Conservation (phyloP, 2,888 invertebrate species). For the Ennomos erosarius region DNA sequence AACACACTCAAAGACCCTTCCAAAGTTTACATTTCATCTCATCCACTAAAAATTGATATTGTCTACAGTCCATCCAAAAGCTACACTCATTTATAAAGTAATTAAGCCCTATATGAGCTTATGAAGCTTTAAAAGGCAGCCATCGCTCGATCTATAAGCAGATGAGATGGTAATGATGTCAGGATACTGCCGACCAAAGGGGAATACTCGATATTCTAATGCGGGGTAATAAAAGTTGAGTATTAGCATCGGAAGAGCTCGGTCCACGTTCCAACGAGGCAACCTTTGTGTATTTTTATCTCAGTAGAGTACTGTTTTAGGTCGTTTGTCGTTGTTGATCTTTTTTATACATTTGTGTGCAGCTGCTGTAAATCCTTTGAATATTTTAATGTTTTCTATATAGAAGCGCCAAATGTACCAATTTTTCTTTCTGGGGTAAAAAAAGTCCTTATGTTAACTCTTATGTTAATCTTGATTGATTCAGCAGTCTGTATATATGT, state of each 20-base stretch:
- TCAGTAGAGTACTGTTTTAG: constrained; percentile 4
- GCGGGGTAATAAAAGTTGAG: constrained; percentile 66
- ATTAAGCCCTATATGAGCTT: constrained; percentile 18
- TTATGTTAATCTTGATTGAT: too few species aligned
- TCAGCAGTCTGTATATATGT: too few species aligned
- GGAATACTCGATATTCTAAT: constrained; percentile 73
- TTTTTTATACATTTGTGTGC: neutral
- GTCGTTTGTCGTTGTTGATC: neutral
- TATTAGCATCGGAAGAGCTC: constrained; percentile 60
- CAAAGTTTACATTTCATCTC: too few species aligned
- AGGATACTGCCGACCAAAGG: constrained; percentile 53
- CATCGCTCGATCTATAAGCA: constrained; percentile 43
- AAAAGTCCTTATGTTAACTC: too few species aligned
- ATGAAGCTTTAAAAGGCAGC: constrained; percentile 31
- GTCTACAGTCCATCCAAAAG: neutral
- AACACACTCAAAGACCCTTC: too few species aligned
- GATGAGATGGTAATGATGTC: constrained; percentile 61
- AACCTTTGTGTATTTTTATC: constrained; percentile 18
- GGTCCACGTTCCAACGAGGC: constrained; percentile 26
- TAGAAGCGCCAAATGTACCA: too few species aligned
- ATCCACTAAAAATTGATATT: too few species aligned
- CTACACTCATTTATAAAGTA: constrained; percentile 17
- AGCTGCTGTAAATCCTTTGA: neutral
- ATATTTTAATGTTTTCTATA: neutral
- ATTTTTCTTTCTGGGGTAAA: too few species aligned